phyloP scores from a whole-genome alignment of 1,140 invertebrate genomes.

The Dermatophagoides farinae region DNA sequence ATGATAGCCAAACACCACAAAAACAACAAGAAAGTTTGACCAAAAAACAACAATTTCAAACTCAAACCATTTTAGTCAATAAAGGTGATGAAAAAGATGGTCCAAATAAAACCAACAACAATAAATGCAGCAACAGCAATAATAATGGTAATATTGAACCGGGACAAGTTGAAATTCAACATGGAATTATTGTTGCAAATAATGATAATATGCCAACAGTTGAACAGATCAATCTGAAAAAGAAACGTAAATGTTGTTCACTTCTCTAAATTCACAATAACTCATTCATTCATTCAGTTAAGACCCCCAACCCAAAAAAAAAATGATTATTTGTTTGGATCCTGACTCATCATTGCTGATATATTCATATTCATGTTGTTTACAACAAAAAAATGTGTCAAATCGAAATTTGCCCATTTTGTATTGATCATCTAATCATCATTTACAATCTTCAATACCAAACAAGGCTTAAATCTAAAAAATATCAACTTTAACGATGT shows the following conservation, averaged over 20 bases:
- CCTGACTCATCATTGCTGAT: no score
- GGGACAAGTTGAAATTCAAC: conserved; percentile 46
- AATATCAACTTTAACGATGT: no score
- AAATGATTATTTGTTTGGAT: no score
- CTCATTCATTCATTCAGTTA: no score
- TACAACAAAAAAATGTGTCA: not conserved
- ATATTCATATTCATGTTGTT: no score
- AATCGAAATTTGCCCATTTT: not conserved
- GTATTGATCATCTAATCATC: no score
- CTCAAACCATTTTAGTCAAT: not conserved
- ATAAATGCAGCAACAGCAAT: not conserved
- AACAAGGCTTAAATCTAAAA: not conserved
- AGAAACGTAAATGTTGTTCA: conserved; percentile 72
- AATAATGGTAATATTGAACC: conserved; percentile 2
- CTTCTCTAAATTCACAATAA: conserved; percentile 51
- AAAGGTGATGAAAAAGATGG: not conserved
- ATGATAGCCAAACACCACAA: not conserved
- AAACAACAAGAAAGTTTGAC: not conserved
- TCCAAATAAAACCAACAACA: not conserved
- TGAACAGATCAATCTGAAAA: conserved; percentile 63
- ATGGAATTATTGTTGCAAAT: conserved; percentile 42
- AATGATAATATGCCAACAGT: conserved; percentile 44
- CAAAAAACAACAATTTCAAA: not conserved
- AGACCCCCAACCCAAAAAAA: no score
- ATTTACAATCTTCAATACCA: no score